phyloP scores from a whole-genome alignment of 1,140 invertebrate species.

The Caenorhabditis tropicalis region DNA sequence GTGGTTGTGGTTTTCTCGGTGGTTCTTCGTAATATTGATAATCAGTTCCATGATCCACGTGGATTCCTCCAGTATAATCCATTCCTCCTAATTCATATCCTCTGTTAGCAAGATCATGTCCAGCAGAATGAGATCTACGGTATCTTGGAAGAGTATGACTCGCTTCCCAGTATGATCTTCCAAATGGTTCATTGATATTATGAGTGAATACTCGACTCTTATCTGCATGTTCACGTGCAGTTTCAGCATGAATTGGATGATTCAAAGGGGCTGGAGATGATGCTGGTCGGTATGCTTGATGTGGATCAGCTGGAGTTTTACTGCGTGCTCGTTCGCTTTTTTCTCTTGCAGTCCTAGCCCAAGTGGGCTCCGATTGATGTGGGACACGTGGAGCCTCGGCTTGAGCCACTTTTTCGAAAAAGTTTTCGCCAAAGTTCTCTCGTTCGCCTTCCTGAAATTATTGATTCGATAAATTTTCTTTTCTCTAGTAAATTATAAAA shows the following conservation, averaged over 20 bases:
- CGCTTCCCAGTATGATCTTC: constrained; percentile 47
- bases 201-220: constrained; percentile 41
- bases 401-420: constrained; percentile 61
- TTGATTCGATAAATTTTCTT: not conserved
- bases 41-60: constrained; percentile 45
- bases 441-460: constrained; percentile 55
- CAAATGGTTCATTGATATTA: constrained; percentile 33
- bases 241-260: constrained; percentile 47
- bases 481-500: not conserved
- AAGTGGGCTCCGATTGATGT: constrained; percentile 59
- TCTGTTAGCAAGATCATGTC: constrained; percentile 53
- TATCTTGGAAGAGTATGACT: constrained; percentile 23
- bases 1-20: constrained; percentile 47
- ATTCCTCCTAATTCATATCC: constrained; percentile 70
- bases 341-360: constrained; percentile 60
- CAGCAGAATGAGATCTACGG: constrained; percentile 28
- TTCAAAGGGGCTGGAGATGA: constrained; percentile 19
- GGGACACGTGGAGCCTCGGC: constrained; percentile 62
- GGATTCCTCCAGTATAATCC: constrained; percentile 62
- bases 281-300: constrained; percentile 22
- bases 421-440: constrained; percentile 58
- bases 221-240: constrained; percentile 45
- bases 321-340: constrained; percentile 61
- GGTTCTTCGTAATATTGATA: constrained; percentile 42
- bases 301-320: constrained; percentile 55